phyloP scores from a whole-genome alignment of 2,113 vertebrate species.

The Varanus komodoensis region DNA sequence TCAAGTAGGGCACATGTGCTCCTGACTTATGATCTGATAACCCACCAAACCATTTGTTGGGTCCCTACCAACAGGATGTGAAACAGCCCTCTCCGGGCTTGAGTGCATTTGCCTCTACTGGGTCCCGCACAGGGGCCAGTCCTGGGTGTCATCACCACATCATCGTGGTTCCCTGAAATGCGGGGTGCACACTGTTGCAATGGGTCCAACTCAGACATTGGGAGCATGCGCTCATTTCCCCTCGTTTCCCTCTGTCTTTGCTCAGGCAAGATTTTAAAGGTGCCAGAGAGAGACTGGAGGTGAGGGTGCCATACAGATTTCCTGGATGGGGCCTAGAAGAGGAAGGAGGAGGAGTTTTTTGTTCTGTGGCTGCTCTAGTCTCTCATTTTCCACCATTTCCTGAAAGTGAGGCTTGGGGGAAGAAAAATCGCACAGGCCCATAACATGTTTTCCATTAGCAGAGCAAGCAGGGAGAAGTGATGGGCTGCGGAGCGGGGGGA shows the following conservation, averaged over 20 bases:
- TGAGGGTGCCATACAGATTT: conserved; percentile 23
- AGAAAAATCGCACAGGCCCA: conserved; percentile 62
- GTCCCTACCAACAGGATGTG: conserved; percentile 23
- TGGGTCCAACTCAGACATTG: conserved; percentile 32
- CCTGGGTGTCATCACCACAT: conserved; percentile 14
- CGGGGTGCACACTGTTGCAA: conserved; percentile 31
- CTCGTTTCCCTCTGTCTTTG: conserved; percentile 16
- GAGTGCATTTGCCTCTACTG: background rate
- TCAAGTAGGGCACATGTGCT: too few species aligned
- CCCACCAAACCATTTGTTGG: background rate
- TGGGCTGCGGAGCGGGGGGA: conserved; percentile 38
- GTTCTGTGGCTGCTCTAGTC: conserved; percentile 25
- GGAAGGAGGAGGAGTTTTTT: conserved; percentile 30
- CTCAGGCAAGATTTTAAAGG: conserved; percentile 10
- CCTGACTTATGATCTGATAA: too few species aligned
- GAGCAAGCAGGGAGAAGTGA: conserved; percentile 65
- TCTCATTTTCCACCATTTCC: conserved; percentile 72
- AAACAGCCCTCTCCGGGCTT: conserved; percentile 31
- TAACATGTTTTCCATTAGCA: conserved; percentile 72
- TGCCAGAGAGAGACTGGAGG: conserved; percentile 28
- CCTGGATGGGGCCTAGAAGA: background rate
- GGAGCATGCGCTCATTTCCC: background rate
- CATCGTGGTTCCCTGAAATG: conserved; percentile 11
- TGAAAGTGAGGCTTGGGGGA: conserved; percentile 65
- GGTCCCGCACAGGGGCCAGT: background rate